Evolutionary conservation across 2,113 vertebrate species (phyloP), one percentile per base, ranked within the genome.

Genomic region (Ammospiza nelsoni): DNA sequence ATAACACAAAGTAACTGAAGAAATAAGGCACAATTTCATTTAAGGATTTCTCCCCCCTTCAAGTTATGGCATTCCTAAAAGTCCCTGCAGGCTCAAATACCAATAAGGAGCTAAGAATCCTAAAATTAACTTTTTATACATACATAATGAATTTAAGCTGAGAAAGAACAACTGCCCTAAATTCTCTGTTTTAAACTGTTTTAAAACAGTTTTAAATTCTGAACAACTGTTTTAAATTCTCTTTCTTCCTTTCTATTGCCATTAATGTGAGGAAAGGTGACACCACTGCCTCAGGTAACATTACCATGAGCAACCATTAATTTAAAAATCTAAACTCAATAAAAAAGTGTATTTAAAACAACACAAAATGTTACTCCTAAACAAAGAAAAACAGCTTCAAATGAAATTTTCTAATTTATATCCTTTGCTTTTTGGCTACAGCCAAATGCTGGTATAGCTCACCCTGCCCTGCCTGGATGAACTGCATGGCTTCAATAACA

Each of bases 1-100:
- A 61, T 11, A 71, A 65, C 25, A 33, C 15, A 16, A 55, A 61
- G 12, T 46, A 84, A 66, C 1, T 6, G 15, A 90, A 41, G 41
- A 76, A 87, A 90, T 54, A 44, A 84, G 65, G 24, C 39, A 46
- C 9, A 31, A 33, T 9, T 80, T 31, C 46, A 67, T 12, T 25
- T 11, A 29, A 54, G n/a, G 21, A 28, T 18, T 28, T 4, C 0
- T 3, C 1, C 5, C 1, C 5, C 9, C 3, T 13, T 13, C 35
- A 59, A 25, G 5, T 37, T 66, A 44, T 0, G 11, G 7, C 18
- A 73, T 54, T 73, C 43, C 22, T 62, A 15, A 33, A 74, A 89
- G 33, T 54, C 16, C 16, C 62, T 69, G 43, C 17, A 78, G 3
- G 35, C 44, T 43, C 61, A 84, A 67, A 83, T 7, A 66, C 10